These are phyloP conservation scores for Chirona hameri DNA, from an alignment of 2,888 invertebrate genomes.

Conservation along the genomic window DNA sequence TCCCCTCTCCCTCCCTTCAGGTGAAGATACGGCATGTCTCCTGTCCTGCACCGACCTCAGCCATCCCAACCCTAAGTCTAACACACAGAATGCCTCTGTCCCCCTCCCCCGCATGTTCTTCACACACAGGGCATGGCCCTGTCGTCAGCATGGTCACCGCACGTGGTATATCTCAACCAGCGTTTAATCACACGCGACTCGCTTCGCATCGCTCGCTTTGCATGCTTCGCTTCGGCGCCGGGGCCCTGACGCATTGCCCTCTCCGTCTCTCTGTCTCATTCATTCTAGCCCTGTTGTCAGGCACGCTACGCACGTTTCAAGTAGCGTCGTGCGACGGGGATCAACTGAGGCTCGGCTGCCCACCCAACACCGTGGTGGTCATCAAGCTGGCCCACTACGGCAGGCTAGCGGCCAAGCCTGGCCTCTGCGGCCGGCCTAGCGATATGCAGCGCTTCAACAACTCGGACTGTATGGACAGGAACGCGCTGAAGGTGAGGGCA, in stretches of 20 bases:
- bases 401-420: conserved; percentile 50
- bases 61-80: no score
- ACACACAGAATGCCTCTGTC: no score
- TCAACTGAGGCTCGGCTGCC: conserved; percentile 79
- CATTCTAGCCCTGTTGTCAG: conserved; percentile 76
- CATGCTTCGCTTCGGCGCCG: not conserved
- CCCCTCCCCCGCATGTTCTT: no score
- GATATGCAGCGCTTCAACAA: conserved; percentile 40
- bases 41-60: no score
- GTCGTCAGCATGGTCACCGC: no score
- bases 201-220: not conserved
- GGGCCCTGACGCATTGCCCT: not conserved
- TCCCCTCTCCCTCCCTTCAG: no score
- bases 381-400: conserved; percentile 90
- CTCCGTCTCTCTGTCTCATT: conserved; percentile 33
- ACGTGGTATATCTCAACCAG: no score
- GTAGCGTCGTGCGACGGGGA: conserved; percentile 90
- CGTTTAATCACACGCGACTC: no score
- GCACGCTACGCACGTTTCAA: conserved; percentile 85
- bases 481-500: conserved; percentile 43
- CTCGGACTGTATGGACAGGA: conserved; percentile 45
- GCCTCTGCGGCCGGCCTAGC: conserved; percentile 51
- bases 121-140: no score
- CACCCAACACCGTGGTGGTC: conserved; percentile 83
- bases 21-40: no score